Evolutionary conservation across 2,888 invertebrate species (phyloP), one percentile per base, ranked within the genome.

Genomic region (Tigriopus californicus): DNA sequence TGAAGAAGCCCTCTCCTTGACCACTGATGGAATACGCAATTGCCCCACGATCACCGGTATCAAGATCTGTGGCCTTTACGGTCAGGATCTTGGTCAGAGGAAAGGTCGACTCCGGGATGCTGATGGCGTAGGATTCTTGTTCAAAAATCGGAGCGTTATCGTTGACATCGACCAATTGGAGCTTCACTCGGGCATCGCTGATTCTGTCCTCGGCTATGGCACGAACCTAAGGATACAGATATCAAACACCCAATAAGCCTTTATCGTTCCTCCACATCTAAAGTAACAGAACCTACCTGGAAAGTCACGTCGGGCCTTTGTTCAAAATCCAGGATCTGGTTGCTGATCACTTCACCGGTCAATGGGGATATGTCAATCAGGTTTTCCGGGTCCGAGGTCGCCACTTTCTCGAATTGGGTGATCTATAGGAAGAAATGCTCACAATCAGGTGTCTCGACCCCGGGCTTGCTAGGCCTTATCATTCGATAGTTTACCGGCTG

Each of bases 321-420:
- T 71, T 89, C 89, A 65, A 83, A 86, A 70, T 89, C 88, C 24
- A 89, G 70, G 60, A 81, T 76, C 64, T 79, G 80, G 48, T 79
- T 81, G 1, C 86, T 72, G 3, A 82, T 80, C 1, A 89, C 79
- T 66, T 81, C 80, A 0, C 88, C 89, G 61, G 69, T 68, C n/a
- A 66, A 64, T 41, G 67, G 65, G 60, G 82, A 81, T 15, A 75
- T 68, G 33, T 65, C 62, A 62, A 74, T 74, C 42, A 70, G 66
- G 58, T 68, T 67, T 40, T 64, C 62, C 1, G 63, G 63, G 61
- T 67, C 67, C 1, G 66, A 65, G 12, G 63, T 64, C 1, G 62
- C 48, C 22, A 66, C 60, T 56, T 67, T 67, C 56, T 66, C 65
- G 54, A 65, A 67, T 18, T 64, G 61, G 8, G 61, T 63, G 20